These are phyloP conservation scores for Drosophila birchii DNA, from an alignment of 2,888 invertebrate species.

Conservation along the genomic window DNA sequence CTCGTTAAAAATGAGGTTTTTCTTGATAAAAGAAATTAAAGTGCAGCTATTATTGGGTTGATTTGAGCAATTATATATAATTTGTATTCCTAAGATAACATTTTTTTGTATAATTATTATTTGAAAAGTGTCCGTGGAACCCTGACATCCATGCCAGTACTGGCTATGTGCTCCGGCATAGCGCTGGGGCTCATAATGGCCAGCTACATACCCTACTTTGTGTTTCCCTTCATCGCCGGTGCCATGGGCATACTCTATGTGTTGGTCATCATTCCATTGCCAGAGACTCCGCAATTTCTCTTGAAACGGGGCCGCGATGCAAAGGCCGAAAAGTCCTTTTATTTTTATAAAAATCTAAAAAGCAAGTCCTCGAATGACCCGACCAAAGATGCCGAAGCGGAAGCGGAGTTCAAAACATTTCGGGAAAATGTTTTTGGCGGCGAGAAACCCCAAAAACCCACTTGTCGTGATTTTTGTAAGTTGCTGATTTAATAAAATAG, in stretches of 20 bases:
- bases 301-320: conserved; percentile 59
- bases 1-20: not conserved
- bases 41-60: not conserved
- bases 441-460: conserved; percentile 40
- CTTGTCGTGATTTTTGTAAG: conserved; percentile 73
- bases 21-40: not conserved
- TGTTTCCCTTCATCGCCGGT: conserved; percentile 71
- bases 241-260: conserved; percentile 66
- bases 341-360: conserved; percentile 74
- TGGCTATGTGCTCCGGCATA: conserved; percentile 73
- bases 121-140: conserved; percentile 69
- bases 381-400: conserved; percentile 33
- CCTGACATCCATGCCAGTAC: conserved; percentile 69
- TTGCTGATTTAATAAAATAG: not conserved
- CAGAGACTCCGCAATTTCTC: conserved; percentile 77
- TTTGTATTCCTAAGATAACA: not conserved
- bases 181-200: conserved; percentile 66
- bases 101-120: not conserved
- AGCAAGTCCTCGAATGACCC: conserved; percentile 40
- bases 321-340: conserved; percentile 72
- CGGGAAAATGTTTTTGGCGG: conserved; percentile 53
- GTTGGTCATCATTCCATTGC: conserved; percentile 59
- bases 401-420: conserved; percentile 62
- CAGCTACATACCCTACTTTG: conserved; percentile 65
- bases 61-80: not conserved